Evolutionary conservation across 2,797 vertebrate genomes (phyloP), one percentile per base, ranked within the genome.

Genomic region (Phalloptychus januarius): DNA sequence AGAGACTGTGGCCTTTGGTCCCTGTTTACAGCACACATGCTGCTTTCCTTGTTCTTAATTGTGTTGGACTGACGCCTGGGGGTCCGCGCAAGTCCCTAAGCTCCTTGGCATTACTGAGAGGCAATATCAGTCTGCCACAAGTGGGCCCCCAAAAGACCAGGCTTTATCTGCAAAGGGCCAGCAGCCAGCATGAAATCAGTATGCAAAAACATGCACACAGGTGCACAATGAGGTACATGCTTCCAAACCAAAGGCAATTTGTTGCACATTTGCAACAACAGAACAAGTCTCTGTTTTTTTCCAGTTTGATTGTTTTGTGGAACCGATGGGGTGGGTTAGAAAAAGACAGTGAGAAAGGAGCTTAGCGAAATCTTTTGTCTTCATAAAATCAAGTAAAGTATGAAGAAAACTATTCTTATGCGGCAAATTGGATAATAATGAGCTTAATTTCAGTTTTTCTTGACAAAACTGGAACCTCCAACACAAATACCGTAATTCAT

Each of bases 111-210:
- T 91, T 86, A 91, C 83, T 82, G 79, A 74, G 69, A 92, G 86
- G 90, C 89, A 87, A 89, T 93, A 93, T 93, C 93, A 89, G 87
- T 84, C 85, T 0, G 11, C 91, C 74, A 92, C 93, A 92, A 93
- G 90, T 92, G 88, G 87, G 77, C 76, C 86, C 86, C 85, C 89
- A 90, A 77, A 93, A 94, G 87, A 90, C 85, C 52, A 63, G 82
- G 83, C 84, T 92, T 95, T 95, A 95, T 95, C 95, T 95, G 93
- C 90, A 95, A 95, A 95, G 91, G 91, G 93, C 93, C 94, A 95
- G 95, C 89, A 92, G 95, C 89, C 91, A 91, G 88, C 75, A 61
- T 52, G 85, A 83, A 92, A 93, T 93, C 88, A 88, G 78, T 86
- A 95, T 92, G 89, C 90, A 91, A 87, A 94, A 91, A 83, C 87